A percentile compares a stretch with the other conserved stretches of the same genome.
Conservation (phyloP, 2,797 vertebrate species). For the Coregonus sp. region DNA sequence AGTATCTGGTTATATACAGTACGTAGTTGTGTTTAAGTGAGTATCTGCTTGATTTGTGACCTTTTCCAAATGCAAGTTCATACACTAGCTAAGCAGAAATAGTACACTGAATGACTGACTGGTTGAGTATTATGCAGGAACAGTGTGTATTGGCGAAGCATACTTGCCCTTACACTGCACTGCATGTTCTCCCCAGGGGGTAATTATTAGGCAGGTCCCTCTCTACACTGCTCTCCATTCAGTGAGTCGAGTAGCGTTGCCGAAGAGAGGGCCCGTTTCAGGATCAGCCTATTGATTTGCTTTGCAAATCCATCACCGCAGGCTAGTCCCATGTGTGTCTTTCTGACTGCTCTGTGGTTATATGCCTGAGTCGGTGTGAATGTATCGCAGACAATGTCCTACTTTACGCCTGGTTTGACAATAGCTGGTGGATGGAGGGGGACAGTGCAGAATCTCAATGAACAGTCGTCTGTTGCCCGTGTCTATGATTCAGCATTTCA, state of each 20-base stretch:
- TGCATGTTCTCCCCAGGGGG: not conserved
- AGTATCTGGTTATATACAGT: not conserved
- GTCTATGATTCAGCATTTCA: conserved; percentile 53
- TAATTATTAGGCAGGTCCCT: not conserved
- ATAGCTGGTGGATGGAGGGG: conserved; percentile 20
- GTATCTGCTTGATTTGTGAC: conserved; percentile 4
- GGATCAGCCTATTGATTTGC: conserved; percentile 2
- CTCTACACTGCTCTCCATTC: not conserved
- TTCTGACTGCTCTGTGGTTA: not conserved
- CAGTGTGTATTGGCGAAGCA: not conserved
- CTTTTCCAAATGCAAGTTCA: not conserved
- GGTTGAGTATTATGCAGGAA: not conserved
- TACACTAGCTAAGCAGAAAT: not conserved
- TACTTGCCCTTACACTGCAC: not conserved
- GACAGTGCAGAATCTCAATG: conserved; percentile 38
- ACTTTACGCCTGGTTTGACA: conserved; percentile 43
- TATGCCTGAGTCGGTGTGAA: not conserved
- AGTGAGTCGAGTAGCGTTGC: not conserved
- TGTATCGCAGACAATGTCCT: conserved; percentile 33
- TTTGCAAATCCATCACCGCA: conserved; percentile 1
- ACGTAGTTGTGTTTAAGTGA: not conserved
- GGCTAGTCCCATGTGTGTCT: not conserved
- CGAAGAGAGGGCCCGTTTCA: not conserved
- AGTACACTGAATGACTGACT: not conserved
- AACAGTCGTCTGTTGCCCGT: conserved; percentile 14